A percentile compares a stretch with the other conserved stretches of the same genome.
phyloP scores from a whole-genome alignment of 2,888 invertebrate species.

The Flabesymbios commensalis region DNA sequence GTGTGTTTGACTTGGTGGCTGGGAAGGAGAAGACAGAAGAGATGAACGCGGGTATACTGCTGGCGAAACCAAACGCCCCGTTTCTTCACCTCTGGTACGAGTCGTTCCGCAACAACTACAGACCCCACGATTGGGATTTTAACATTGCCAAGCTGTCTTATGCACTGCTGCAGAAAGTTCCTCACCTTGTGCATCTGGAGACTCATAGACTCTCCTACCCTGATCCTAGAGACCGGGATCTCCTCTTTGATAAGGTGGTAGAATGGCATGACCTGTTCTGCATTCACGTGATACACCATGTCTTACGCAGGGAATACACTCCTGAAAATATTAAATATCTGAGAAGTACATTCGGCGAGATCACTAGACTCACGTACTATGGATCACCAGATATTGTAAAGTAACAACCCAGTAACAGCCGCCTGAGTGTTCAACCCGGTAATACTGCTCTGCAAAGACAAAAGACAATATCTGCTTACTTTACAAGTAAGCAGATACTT shows the following conservation, averaged over 20 bases:
- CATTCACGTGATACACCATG: slow-evolving; percentile 30
- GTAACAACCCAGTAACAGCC: no score
- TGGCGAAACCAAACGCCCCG: slow-evolving; percentile 22
- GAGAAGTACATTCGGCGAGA: slow-evolving; percentile 29
- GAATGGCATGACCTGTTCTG: slow-evolving; percentile 29
- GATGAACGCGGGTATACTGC: slow-evolving; percentile 30
- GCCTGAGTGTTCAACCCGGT: no score
- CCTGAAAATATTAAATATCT: slow-evolving; percentile 24
- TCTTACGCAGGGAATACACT: slow-evolving; percentile 13
- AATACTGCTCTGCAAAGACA: no score
- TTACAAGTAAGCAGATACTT: no score
- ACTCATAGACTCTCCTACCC: slow-evolving; percentile 26
- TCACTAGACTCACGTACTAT: slow-evolving; percentile 31
- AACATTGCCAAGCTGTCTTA: slow-evolving; percentile 31
- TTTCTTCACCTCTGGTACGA: slow-evolving; percentile 27
- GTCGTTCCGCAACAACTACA: slow-evolving; percentile 30
- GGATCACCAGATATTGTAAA: slow-evolving; percentile 25
- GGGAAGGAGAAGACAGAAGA: slow-evolving; percentile 33
- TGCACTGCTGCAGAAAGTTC: slow-evolving; percentile 24
- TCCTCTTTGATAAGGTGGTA: slow-evolving; percentile 27
- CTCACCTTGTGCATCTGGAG: slow-evolving; percentile 30
- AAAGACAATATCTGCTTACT: no score
- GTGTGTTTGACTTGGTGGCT: slow-evolving; percentile 25
- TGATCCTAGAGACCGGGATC: slow-evolving; percentile 25
- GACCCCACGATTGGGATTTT: slow-evolving; percentile 33